Evolutionary conservation across 2,113 vertebrate species (phyloP).

Genomic region (Paratilapia polleni): DNA sequence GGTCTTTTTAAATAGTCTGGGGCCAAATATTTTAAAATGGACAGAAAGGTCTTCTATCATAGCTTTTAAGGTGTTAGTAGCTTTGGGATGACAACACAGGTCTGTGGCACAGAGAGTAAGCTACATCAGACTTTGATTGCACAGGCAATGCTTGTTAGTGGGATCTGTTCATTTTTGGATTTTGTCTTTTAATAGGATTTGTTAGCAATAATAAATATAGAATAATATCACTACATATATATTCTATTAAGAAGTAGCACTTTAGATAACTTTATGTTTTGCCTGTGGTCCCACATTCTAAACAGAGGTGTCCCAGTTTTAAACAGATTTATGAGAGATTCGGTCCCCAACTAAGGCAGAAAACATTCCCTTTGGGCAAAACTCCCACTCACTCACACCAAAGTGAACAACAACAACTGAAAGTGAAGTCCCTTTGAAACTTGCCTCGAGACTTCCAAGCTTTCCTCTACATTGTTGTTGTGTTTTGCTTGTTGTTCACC

Average conservation of each 20-base stretch:
- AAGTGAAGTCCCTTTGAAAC: conserved; percentile 59
- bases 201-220: not conserved
- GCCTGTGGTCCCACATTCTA: conserved; percentile 45
- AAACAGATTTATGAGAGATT: conserved; percentile 67
- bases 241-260: conserved; percentile 4
- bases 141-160: not conserved
- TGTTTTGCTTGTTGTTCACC: conserved; percentile 57
- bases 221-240: not conserved
- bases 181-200: conserved; percentile 8
- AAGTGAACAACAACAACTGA: conserved; percentile 60
- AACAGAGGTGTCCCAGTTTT: conserved; percentile 76
- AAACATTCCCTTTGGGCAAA: conserved; percentile 71
- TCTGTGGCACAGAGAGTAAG: not conserved
- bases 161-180: conserved; percentile 10
- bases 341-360: conserved; percentile 56
- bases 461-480: conserved; percentile 47
- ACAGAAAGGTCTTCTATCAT: not conserved
- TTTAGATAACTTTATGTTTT: conserved; percentile 36
- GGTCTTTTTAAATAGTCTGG: too few species aligned
- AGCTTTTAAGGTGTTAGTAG: not conserved
- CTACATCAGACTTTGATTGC: not conserved
- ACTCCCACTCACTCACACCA: conserved; percentile 67
- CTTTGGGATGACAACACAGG: not conserved
- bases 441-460: conserved; percentile 51
- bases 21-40: not conserved